phyloP scores from a whole-genome alignment of 2,888 invertebrate genomes.

The Drosophila algonquin region DNA sequence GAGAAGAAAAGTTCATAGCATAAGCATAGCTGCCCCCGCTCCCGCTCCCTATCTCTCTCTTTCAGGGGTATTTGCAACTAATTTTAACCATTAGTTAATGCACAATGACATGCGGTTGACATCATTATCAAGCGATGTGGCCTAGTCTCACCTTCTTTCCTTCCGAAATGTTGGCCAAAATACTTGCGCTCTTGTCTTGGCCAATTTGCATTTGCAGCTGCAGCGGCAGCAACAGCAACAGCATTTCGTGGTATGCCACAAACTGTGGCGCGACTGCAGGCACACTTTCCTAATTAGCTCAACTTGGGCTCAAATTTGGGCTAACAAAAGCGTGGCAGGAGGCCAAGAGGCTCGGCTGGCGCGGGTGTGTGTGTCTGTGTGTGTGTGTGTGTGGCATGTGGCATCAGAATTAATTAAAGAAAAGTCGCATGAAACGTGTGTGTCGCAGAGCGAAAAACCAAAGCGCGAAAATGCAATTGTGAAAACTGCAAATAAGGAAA shows the following conservation, averaged over 20 bases:
- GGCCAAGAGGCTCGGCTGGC: too few species aligned
- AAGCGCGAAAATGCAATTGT: constrained; percentile 31
- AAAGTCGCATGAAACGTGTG: constrained; percentile 20
- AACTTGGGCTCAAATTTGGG: constrained; percentile 59
- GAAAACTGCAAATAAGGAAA: constrained; percentile 33
- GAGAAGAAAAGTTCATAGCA: not conserved
- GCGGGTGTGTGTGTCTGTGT: too few species aligned
- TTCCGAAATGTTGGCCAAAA: not conserved
- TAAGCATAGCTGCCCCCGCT: too few species aligned
- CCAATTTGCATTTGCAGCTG: constrained; percentile 70
- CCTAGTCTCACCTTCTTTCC: not conserved
- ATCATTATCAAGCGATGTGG: constrained; percentile 32
- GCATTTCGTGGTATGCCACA: constrained; percentile 38
- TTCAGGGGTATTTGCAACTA: not conserved
- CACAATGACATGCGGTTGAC: constrained; percentile 26
- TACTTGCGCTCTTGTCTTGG: constrained; percentile 53
- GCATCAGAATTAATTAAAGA: constrained; percentile 68
- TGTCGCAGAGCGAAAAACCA: constrained; percentile 1
- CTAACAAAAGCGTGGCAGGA: constrained; percentile 32
- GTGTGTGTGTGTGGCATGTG: constrained; percentile 49
- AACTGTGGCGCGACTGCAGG: constrained; percentile 30
- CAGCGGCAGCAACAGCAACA: constrained; percentile 11
- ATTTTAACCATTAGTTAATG: constrained; percentile 33
- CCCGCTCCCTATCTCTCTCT: not conserved
- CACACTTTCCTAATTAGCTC: constrained; percentile 74